Percentiles rank a stretch among this genome's conserved stretches.
These are phyloP conservation scores for Plagodis pulveraria DNA, from an alignment of 2,888 invertebrate species.

Conservation along the genomic window DNA sequence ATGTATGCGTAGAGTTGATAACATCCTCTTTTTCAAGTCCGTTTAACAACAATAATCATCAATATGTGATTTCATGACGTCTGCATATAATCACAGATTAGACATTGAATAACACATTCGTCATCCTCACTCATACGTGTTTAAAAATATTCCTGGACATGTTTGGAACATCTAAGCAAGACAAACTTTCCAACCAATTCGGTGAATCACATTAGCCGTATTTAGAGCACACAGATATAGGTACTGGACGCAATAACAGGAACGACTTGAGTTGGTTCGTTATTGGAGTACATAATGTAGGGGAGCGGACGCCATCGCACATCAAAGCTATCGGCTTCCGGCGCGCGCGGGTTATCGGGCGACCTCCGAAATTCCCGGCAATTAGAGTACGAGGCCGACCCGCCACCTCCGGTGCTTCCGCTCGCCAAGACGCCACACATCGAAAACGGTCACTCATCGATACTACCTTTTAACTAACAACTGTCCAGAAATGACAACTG, in stretches of 20 bases:
- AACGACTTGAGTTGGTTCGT: constrained; percentile 32
- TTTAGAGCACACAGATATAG: constrained; percentile 19
- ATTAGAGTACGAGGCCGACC: constrained; percentile 67
- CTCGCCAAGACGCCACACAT: constrained; percentile 29
- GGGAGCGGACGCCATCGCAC: constrained; percentile 66
- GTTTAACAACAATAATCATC: too few species aligned
- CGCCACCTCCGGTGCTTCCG: constrained; percentile 58
- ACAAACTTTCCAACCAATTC: constrained; percentile 5
- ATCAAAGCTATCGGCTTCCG: constrained; percentile 83
- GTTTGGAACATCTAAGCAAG: not conserved
- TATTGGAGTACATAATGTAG: constrained; percentile 30
- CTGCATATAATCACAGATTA: too few species aligned
- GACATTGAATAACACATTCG: too few species aligned
- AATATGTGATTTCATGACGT: too few species aligned
- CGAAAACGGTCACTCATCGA: constrained; percentile 36
- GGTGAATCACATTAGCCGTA: constrained; percentile 7
- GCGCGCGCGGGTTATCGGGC: constrained; percentile 77
- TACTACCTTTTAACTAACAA: not conserved
- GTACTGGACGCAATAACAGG: constrained; percentile 30
- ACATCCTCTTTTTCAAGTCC: too few species aligned
- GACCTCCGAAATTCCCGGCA: constrained; percentile 81
- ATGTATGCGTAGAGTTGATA: too few species aligned
- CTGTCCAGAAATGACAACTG: not conserved
- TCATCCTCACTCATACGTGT: too few species aligned
- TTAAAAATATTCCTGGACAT: not conserved